phyloP scores from a whole-genome alignment of 2,797 vertebrate species.

The Oryzias sinensis region DNA sequence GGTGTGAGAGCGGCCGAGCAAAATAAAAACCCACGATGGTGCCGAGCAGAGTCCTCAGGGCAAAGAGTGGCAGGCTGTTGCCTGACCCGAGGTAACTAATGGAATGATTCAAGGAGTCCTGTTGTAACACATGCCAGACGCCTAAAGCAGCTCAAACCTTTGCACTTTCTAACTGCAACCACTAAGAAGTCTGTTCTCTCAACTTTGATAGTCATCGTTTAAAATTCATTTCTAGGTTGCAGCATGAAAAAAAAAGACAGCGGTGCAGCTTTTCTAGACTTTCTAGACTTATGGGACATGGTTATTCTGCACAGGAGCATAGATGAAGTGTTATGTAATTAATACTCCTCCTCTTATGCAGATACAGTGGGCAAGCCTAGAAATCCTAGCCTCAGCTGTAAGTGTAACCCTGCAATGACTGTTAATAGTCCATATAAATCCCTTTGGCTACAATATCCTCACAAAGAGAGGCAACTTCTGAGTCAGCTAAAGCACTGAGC shows the following conservation, averaged over 20 bases:
- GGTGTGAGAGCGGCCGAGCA: conserved; percentile 27
- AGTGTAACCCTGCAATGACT: conserved; percentile 38
- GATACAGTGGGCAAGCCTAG: conserved; percentile 60
- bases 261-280: conserved; percentile 35
- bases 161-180: background rate
- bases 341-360: conserved; percentile 74
- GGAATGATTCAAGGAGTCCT: conserved; percentile 37
- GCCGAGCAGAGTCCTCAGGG: conserved; percentile 33
- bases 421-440: conserved; percentile 33
- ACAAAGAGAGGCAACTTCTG: conserved; percentile 32
- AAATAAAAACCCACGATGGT: conserved; percentile 24
- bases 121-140: conserved; percentile 16
- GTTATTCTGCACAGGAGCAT: conserved; percentile 49
- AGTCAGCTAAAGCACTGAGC: conserved; percentile 50
- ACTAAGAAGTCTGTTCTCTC: too few species aligned
- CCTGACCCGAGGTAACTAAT: conserved; percentile 38
- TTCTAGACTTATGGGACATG: conserved; percentile 46
- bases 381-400: conserved; percentile 56
- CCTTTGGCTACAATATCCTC: conserved; percentile 20
- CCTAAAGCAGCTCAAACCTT: conserved; percentile 2
- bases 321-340: conserved; percentile 71
- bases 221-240: conserved; percentile 10
- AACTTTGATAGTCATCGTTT: background rate
- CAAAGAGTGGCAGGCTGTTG: conserved; percentile 33
- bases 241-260: conserved; percentile 6